Evolutionary conservation across 2,888 invertebrate species (phyloP).

Genomic region (Diaprepes abbreviatus): DNA sequence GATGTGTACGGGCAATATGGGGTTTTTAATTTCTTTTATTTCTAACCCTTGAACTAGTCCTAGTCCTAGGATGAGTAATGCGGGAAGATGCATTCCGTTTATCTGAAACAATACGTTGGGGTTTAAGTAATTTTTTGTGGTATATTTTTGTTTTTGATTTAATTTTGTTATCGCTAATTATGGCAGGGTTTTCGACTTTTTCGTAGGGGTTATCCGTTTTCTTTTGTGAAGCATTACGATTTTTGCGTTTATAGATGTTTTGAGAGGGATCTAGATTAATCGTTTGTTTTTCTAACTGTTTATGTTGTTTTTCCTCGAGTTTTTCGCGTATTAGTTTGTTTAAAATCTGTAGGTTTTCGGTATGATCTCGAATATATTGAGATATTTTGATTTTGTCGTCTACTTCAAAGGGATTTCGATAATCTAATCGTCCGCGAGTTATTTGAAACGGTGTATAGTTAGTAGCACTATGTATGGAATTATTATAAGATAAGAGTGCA

Average conservation of each 20-base stretch:
- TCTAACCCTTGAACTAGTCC: no score
- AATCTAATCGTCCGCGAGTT: constrained; percentile 30
- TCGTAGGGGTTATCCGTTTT: constrained; percentile 1
- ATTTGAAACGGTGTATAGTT: constrained; percentile 37
- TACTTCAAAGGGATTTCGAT: constrained; percentile 47
- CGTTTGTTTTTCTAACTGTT: no score
- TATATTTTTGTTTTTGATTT: constrained; percentile 16
- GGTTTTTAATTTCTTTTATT: no score
- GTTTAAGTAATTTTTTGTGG: constrained; percentile 6
- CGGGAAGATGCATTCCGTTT: not conserved
- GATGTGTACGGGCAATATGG: no score
- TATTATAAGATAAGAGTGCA: not conserved
- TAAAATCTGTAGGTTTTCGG: constrained; percentile 35
- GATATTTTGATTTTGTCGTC: constrained; percentile 35
- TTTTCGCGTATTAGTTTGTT: constrained; percentile 38
- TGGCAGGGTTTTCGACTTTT: constrained; percentile 13
- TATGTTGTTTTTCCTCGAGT: not conserved
- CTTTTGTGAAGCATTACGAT: not conserved
- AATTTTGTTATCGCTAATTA: constrained; percentile 8
- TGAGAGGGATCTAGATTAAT: no score
- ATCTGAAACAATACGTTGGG: constrained; percentile 20
- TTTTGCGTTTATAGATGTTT: not conserved
- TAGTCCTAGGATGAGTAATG: not conserved
- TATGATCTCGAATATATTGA: constrained; percentile 40
- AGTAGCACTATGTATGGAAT: constrained; percentile 23